phyloP scores from a whole-genome alignment of 2,888 invertebrate genomes.

The Bellardia pandia region DNA sequence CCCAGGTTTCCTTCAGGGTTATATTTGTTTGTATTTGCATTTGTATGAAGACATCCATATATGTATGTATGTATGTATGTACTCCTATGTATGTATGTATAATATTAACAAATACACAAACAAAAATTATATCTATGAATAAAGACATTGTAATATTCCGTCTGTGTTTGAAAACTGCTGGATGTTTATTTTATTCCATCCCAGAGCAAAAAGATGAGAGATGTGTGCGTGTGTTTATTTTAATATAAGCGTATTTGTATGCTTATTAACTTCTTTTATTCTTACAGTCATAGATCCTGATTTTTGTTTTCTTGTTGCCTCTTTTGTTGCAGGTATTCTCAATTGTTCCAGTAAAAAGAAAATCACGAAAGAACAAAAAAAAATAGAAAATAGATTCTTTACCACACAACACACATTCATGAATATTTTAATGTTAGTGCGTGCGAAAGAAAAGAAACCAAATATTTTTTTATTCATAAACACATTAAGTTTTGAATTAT shows the following conservation, averaged over 20 bases:
- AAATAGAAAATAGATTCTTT: background rate
- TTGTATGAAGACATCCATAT: background rate
- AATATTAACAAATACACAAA: background rate
- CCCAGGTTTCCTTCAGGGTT: too few relatives aligned
- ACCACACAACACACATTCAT: background rate
- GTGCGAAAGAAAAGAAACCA: background rate
- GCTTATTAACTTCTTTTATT: slow-evolving; percentile 32
- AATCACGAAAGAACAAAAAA: background rate
- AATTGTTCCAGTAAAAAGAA: slow-evolving; percentile 19
- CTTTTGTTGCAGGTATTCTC: slow-evolving; percentile 38
- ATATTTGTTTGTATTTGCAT: background rate
- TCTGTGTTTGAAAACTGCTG: background rate
- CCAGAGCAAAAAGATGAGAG: background rate
- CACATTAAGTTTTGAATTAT: slow-evolving; percentile 20
- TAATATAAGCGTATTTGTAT: slow-evolving; percentile 23
- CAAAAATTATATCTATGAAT: slow-evolving; percentile 40
- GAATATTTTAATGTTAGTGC: background rate
- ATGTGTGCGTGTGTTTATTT: background rate
- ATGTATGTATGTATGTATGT: too few relatives aligned
- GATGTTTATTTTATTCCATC: background rate
- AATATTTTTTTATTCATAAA: slow-evolving; percentile 10
- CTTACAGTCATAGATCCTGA: slow-evolving; percentile 38
- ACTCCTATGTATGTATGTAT: background rate
- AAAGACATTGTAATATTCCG: slow-evolving; percentile 6
- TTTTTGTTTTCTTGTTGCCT: background rate